These are phyloP conservation scores for Calephelis nemesis DNA, from an alignment of 1,140 invertebrate genomes.

Conservation along the genomic window DNA sequence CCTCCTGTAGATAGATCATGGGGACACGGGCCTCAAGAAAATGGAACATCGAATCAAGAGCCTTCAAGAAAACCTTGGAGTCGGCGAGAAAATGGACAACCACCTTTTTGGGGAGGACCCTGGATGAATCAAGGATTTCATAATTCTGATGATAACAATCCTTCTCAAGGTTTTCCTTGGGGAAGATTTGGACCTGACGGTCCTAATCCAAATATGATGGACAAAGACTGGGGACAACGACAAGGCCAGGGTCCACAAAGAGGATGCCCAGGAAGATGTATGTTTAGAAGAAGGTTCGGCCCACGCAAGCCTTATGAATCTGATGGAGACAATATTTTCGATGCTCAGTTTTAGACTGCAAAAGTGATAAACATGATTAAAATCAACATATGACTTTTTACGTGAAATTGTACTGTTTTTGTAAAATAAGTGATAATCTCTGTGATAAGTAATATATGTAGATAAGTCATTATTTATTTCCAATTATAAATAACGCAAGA, in stretches of 20 bases:
- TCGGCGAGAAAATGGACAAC: not conserved
- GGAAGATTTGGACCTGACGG: not conserved
- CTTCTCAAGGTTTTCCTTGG: not conserved
- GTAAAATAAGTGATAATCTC: no score
- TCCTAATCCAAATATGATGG: not conserved
- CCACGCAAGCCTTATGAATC: not conserved
- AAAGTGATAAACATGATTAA: no score
- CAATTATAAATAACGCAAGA: no score
- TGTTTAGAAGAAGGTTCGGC: not conserved
- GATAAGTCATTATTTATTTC: no score
- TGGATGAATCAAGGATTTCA: conserved; percentile 1
- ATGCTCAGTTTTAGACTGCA: not conserved
- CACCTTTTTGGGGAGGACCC: not conserved
- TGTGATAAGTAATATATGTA: no score
- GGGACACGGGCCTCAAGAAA: not conserved
- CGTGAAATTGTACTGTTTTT: no score
- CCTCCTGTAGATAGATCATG: no score
- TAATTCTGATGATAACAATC: not conserved
- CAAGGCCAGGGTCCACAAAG: not conserved
- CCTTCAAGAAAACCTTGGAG: not conserved
- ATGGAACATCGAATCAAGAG: not conserved
- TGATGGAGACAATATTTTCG: not conserved
- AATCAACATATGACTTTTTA: no score
- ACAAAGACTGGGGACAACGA: not conserved
- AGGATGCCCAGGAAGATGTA: not conserved